Evolutionary conservation across 2,113 vertebrate species (phyloP).

Genomic region (Pyxicephalus adspersus): DNA sequence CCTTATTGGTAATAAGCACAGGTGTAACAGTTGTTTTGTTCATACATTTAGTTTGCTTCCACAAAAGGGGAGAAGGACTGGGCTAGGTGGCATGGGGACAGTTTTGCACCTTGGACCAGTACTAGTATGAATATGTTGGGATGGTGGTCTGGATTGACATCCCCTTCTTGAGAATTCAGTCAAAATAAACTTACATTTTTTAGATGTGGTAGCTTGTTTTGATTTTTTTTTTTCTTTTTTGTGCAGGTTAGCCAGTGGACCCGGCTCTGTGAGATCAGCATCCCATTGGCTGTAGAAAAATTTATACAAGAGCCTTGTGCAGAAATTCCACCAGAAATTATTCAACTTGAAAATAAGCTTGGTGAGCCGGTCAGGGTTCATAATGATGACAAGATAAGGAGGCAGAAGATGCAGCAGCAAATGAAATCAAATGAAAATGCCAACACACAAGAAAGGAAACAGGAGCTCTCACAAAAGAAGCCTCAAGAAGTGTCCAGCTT

Average conservation of each 20-base stretch:
- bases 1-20: too few species aligned
- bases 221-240: too few species aligned
- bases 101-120: too few species aligned
- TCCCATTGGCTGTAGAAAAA: conserved; percentile 85
- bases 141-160: too few species aligned
- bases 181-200: too few species aligned
- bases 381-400: conserved; percentile 94
- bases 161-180: too few species aligned
- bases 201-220: too few species aligned
- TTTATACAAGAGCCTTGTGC: conserved; percentile 70
- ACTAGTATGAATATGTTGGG: too few species aligned
- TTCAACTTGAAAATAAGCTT: conserved; percentile 84
- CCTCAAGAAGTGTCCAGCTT: conserved; percentile 59
- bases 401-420: conserved; percentile 88
- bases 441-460: conserved; percentile 16
- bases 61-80: too few species aligned
- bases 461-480: background rate
- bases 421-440: conserved; percentile 41
- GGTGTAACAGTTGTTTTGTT: background rate
- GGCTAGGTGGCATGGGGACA: too few species aligned
- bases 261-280: conserved; percentile 90
- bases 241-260: conserved; percentile 96
- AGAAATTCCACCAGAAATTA: conserved; percentile 78
- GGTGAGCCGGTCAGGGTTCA: conserved; percentile 91
- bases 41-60: too few species aligned